Evolutionary conservation across 2,888 invertebrate genomes (phyloP).

Genomic region (Hedya salicella): DNA sequence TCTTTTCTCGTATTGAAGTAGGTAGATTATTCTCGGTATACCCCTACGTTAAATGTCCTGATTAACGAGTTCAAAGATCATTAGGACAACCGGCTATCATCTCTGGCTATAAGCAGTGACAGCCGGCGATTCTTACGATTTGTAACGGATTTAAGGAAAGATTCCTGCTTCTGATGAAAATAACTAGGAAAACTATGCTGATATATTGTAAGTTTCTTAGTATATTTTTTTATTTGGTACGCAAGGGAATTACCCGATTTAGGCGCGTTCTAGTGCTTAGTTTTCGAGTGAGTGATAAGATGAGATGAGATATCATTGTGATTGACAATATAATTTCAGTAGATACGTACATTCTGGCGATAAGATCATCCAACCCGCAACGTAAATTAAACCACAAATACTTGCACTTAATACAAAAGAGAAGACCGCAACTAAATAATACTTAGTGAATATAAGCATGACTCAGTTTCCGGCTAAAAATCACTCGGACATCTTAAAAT

Average conservation of each 20-base stretch:
- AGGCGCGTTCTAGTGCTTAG: too few species aligned
- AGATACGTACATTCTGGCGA: conserved; percentile 28
- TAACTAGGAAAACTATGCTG: neutral
- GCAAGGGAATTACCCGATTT: neutral
- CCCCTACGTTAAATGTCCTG: conserved; percentile 19
- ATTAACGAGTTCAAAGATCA: conserved; percentile 42
- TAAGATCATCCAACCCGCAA: conserved; percentile 15
- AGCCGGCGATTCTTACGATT: conserved; percentile 3
- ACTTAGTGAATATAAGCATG: conserved; percentile 16
- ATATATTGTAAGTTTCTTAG: neutral
- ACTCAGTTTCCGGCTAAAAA: conserved; percentile 5
- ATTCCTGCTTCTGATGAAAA: neutral
- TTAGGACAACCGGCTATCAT: conserved; percentile 14
- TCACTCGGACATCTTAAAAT: conserved; percentile 24
- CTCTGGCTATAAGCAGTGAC: conserved; percentile 20
- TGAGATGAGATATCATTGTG: neutral
- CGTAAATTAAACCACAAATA: conserved; percentile 18
- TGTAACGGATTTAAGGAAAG: neutral
- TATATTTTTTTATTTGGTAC: neutral
- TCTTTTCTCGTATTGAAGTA: conserved; percentile 19
- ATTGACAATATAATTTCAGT: neutral
- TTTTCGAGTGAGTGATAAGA: too few species aligned
- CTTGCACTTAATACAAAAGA: conserved; percentile 15
- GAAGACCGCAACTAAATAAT: conserved; percentile 6
- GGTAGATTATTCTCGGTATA: conserved; percentile 13